Conservation (phyloP, 2,888 invertebrate genomes). For the Monoplex corrugatus region DNA sequence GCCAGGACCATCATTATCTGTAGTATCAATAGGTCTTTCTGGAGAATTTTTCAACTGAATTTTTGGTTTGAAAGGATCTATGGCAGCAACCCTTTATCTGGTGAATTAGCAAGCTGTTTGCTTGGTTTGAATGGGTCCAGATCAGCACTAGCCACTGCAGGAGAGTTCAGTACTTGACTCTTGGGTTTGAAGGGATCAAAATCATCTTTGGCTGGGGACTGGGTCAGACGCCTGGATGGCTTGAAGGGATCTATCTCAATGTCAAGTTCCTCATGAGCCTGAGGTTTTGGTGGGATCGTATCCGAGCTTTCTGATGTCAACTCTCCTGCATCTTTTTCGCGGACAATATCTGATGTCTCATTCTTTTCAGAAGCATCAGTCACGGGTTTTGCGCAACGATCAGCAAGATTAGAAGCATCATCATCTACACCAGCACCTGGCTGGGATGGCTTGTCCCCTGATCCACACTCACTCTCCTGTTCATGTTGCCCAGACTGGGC, state of each 20-base stretch:
- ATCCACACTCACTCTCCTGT: background rate
- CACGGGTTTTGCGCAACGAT: background rate
- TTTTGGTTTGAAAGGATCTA: background rate
- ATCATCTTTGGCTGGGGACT: conserved; percentile 49
- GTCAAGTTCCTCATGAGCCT: background rate
- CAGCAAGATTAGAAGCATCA: background rate
- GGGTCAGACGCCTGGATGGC: conserved; percentile 33
- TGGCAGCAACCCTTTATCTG: background rate
- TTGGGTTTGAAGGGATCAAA: conserved; percentile 41
- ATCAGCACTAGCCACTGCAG: background rate
- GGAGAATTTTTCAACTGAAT: conserved; percentile 18
- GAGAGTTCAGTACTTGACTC: conserved; percentile 41
- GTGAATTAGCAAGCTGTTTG: conserved; percentile 15
- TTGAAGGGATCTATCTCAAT: background rate
- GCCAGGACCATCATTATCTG: background rate
- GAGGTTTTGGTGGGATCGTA: background rate
- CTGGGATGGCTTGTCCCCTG: conserved; percentile 9
- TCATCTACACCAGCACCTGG: background rate
- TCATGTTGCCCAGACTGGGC: background rate
- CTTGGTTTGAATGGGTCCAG: conserved; percentile 6
- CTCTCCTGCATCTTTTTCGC: background rate
- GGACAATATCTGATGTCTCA: background rate
- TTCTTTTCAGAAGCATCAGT: background rate
- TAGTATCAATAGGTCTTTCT: background rate
- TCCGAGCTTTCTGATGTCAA: background rate